Evolutionary conservation across 2,113 vertebrate species (phyloP).

Genomic region (Festucalex cinctus): DNA sequence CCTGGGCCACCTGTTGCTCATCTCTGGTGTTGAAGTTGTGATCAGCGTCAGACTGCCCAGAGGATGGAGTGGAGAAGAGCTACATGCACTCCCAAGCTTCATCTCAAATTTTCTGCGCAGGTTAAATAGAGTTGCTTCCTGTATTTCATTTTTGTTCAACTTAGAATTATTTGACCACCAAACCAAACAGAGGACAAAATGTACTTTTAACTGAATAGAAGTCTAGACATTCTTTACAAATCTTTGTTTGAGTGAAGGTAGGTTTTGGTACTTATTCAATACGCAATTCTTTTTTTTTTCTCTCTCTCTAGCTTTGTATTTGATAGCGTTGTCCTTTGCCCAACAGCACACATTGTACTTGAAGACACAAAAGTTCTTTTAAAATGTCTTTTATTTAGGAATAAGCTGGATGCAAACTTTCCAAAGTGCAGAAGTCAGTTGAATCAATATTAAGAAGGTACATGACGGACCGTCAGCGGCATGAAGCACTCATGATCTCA

Average conservation of each 20-base stretch:
- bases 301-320: not conserved
- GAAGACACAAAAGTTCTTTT: not conserved
- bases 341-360: not conserved
- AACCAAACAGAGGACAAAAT: not conserved
- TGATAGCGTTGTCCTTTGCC: not conserved
- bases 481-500: not conserved
- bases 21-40: too few species aligned
- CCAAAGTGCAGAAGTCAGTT: not conserved
- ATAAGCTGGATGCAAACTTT: not conserved
- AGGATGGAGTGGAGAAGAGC: too few species aligned
- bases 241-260: not conserved
- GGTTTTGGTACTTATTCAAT: not conserved
- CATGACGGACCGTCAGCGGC: not conserved
- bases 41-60: too few species aligned
- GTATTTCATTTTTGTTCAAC: too few species aligned
- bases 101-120: too few species aligned
- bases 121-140: not conserved
- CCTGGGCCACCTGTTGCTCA: too few species aligned
- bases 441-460: not conserved
- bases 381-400: not conserved
- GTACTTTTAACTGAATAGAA: not conserved
- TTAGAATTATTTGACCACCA: too few species aligned
- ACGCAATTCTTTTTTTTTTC: not conserved
- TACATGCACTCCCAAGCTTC: too few species aligned
- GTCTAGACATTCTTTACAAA: not conserved